Evolutionary conservation across 2,113 vertebrate genomes (phyloP).

Genomic region (Urocolius indicus): DNA sequence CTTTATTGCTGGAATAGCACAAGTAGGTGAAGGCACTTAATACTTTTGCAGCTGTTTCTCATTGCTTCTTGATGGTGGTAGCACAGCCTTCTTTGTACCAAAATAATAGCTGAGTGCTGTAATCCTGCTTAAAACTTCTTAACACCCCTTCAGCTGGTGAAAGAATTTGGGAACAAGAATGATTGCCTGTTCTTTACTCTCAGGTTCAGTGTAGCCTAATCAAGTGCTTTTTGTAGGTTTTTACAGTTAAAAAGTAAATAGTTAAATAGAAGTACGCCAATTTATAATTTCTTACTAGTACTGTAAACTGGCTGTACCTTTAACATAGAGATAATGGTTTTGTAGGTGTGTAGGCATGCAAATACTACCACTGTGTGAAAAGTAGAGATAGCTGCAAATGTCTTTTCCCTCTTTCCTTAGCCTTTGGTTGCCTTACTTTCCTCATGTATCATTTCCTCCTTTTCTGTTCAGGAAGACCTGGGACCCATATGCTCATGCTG

Average conservation of each 20-base stretch:
- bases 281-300: neutral
- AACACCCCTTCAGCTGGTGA: neutral
- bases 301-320: neutral
- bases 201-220: neutral
- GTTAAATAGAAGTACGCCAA: neutral
- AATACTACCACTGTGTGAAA: neutral
- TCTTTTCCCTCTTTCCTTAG: neutral
- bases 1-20: slow-evolving; percentile 96
- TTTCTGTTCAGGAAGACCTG: neutral
- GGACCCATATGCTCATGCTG: neutral
- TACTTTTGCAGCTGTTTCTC: neutral
- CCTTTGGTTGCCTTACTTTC: neutral
- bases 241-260: neutral
- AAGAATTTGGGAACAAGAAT: neutral
- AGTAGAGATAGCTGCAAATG: neutral
- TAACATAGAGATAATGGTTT: neutral
- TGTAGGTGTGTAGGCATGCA: fast-evolving
- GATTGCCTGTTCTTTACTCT: neutral
- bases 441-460: neutral
- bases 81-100: neutral
- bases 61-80: neutral
- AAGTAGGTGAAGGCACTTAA: slow-evolving; percentile 78
- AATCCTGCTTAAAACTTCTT: neutral
- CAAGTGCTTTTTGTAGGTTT: neutral
- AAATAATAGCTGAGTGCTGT: neutral